Evolutionary conservation across 1,140 invertebrate genomes (phyloP), one percentile per base, ranked within the genome.

Genomic region (Philopotamus ludificatus): DNA sequence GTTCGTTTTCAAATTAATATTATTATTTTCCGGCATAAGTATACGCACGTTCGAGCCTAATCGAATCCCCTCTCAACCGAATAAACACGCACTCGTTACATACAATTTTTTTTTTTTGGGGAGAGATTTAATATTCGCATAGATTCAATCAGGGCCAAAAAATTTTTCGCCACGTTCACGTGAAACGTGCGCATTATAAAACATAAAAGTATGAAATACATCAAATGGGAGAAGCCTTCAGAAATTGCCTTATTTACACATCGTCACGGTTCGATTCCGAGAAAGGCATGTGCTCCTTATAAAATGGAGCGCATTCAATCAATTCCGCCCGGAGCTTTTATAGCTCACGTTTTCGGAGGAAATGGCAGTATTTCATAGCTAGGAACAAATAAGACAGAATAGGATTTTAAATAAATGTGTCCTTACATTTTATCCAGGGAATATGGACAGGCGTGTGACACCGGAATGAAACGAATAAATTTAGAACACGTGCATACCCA

Each of bases 181-280:
- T n/a, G n/a, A n/a, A n/a, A n/a, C n/a, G n/a, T n/a, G n/a, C 12
- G 12, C 28, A 34, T 34, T 34, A 34, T 34, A 7, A 7, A 34
- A 12, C 28, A 12, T n/a, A 34, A 34, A 34, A 4, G 28, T 34
- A 34, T 4, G 28, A 39, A 57, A 57, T 57, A 21, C 42, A 57
- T 41, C 21, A 57, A 41, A 57, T 7, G 12, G 34, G 28, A 23
- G 54, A 20, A 39, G 54, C 39, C 10, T 42, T 57, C 7, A 26
- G 23, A 57, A 57, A 57, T 57, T 57, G 39, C 39, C 54, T 57
- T 57, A 57, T 57, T 57, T 57, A 57, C 54, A 57, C 54, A 57
- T 57, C 54, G 54, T 41, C 54, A 57, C 54, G 54, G 42, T 57
- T 57, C 54, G 39, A 42, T 28, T 16, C 20, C 23, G 34, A 23